Conservation (phyloP, 2,797 vertebrate species). For the Alfaro cultratus region DNA sequence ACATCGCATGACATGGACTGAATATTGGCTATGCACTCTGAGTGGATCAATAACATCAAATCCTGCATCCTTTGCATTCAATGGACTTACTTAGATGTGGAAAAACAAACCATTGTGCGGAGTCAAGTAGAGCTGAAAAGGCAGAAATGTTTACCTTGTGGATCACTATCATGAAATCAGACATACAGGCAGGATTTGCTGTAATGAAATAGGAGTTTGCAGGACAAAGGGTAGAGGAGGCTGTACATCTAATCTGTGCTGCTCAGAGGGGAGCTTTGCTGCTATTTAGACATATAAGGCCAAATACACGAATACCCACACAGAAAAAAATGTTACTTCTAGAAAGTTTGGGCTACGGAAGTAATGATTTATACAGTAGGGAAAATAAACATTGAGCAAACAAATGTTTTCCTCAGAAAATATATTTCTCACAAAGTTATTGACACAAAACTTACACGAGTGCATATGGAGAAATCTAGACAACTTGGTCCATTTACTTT, state of each 20-base stretch:
- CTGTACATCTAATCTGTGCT: slow-evolving; percentile 46
- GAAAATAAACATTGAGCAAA: background rate
- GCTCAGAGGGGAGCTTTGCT: slow-evolving; percentile 34
- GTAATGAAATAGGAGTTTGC: slow-evolving; percentile 38
- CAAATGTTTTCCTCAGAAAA: background rate
- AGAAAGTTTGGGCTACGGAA: background rate
- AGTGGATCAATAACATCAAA: slow-evolving; percentile 60
- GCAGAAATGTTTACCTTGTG: slow-evolving; percentile 52
- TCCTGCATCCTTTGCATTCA: slow-evolving; percentile 38
- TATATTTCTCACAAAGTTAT: background rate
- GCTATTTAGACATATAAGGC: slow-evolving; percentile 30
- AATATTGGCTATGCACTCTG: slow-evolving; percentile 44
- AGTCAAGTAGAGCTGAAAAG: slow-evolving; percentile 38
- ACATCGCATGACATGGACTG: slow-evolving; percentile 41
- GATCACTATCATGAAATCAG: slow-evolving; percentile 38
- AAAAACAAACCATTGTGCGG: slow-evolving; percentile 39
- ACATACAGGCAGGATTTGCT: slow-evolving; percentile 26
- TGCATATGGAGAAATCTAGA: background rate
- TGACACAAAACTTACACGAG: background rate
- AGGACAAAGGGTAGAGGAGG: slow-evolving; percentile 11
- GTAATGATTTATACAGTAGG: background rate
- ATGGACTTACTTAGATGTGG: slow-evolving; percentile 52
- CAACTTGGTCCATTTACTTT: background rate
- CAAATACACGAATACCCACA: slow-evolving; percentile 18
- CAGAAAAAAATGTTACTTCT: slow-evolving; percentile 8